Base-by-base conservation (phyloP, 2,797 vertebrate genomes). In the Melanotaenia pygmaea region DNA sequence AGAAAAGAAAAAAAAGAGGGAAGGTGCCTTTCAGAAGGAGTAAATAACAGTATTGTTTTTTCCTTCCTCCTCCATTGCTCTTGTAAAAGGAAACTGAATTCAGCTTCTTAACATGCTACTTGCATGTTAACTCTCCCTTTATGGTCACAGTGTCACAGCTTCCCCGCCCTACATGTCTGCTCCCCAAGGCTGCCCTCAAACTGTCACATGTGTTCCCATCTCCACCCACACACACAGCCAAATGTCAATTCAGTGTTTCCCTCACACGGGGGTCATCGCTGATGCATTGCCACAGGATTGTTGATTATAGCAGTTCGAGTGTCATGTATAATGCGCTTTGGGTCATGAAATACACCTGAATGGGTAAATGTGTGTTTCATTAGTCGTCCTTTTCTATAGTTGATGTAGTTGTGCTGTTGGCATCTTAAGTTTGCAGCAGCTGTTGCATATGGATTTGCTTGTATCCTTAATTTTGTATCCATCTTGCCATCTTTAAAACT, bases 171-270 rank as follows among this genome's bases (percentile, higher is more conserved):
- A 16, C 66, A 30, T 51, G 30, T 73, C 80, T 64, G 67, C 88
- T 70, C 77, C 83, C 79, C 85, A 79, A 70, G 72, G 82, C 89
- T 93, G 92, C 83, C 88, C 92, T 86, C 86, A 91, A 91, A 93
- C 90, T 93, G 92, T 92, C 91, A 92, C 72, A 89, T 89, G 83
- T 74, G 70, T 81, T 93, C 77, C 81, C 79, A 30, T 91, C 91
- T 89, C 91, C 74, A 40, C 80, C 71, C 78, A 74, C 76, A 70
- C 74, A 58, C 74, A 61, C 32, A 75, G 74, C 28, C 30, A 90
- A 90, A 91, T 83, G 88, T 91, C 87, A 83, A 78, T 89, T 67
- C 66, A 59, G 72, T 86, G 81, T 81, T 81, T 87, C 75, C 77
- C 82, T 74, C 64, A 83, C 84, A 82, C 58, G 72, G 79, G 45